phyloP scores from a whole-genome alignment of 2,113 vertebrate species.

The Sylvilagus bachmani region DNA sequence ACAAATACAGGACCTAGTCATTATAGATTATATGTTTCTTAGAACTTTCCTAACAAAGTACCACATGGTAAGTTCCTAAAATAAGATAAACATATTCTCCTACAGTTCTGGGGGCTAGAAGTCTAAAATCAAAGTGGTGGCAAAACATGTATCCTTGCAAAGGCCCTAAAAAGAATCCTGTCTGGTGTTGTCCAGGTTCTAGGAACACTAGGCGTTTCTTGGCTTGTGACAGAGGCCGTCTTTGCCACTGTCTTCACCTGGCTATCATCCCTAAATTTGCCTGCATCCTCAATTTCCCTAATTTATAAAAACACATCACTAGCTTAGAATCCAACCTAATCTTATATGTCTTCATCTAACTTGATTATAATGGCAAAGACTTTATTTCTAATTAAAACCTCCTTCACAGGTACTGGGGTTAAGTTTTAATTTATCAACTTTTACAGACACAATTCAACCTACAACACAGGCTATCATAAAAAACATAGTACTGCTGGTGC shows the following conservation, averaged over 20 bases:
- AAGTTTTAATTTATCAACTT: background rate
- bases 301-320: background rate
- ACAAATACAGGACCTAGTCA: background rate
- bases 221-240: background rate
- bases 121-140: background rate
- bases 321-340: background rate
- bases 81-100: background rate
- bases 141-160: background rate
- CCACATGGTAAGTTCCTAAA: background rate
- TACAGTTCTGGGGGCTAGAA: background rate
- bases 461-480: background rate
- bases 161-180: background rate
- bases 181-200: background rate
- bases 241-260: background rate
- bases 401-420: background rate
- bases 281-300: background rate
- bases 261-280: background rate
- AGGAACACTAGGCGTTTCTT: background rate
- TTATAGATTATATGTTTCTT: background rate
- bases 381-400: background rate
- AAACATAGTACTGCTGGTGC: background rate
- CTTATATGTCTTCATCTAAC: background rate
- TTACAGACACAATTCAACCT: background rate
- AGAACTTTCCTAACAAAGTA: background rate
- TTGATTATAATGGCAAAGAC: background rate